Conservation (phyloP, 2,888 invertebrate species). For the Salticus scenicus region DNA sequence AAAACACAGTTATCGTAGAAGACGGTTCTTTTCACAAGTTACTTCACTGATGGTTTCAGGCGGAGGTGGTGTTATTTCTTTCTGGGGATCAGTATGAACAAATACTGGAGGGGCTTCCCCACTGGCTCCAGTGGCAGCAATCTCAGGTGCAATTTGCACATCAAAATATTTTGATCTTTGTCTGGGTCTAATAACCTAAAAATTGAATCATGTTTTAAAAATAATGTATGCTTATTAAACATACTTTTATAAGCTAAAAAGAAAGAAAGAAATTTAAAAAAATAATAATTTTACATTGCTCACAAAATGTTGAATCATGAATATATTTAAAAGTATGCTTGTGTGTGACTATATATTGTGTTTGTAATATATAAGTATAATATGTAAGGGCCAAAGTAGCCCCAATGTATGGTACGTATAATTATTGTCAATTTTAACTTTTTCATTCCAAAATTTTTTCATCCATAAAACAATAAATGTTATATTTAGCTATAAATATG, state of each 20-base stretch:
- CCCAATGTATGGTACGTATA: no score
- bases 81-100: neutral
- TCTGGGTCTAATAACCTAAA: slow-evolving; percentile 23
- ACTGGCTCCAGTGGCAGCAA: neutral
- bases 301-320: no score
- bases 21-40: slow-evolving; percentile 36
- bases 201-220: no score
- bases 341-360: no score
- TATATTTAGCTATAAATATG: no score
- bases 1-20: slow-evolving; percentile 24
- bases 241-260: neutral
- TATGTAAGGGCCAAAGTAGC: no score
- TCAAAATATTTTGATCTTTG: slow-evolving; percentile 27
- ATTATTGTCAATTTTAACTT: no score
- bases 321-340: no score
- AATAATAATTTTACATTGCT: no score
- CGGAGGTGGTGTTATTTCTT: neutral
- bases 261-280: neutral
- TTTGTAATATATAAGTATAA: no score
- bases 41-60: neutral
- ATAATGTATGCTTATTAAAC: neutral
- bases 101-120: neutral
- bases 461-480: no score
- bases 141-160: slow-evolving; percentile 34
- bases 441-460: no score